Conservation (phyloP, 2,113 vertebrate species). For the Charina bottae region DNA sequence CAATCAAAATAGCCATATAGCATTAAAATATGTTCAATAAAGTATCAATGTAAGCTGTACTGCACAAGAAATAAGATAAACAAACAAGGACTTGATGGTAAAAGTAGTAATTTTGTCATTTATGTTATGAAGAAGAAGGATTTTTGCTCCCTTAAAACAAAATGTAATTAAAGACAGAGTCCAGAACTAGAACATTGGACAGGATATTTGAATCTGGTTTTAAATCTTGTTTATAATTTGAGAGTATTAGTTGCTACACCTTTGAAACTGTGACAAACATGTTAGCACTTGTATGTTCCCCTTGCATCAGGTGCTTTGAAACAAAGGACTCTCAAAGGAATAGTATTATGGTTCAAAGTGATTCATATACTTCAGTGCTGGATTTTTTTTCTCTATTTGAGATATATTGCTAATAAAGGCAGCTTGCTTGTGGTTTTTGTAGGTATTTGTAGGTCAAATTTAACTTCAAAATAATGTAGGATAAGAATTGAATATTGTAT, state of each 20-base stretch:
- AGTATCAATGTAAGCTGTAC: neutral
- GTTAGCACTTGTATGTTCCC: slow-evolving; percentile 53
- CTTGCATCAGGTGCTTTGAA: slow-evolving; percentile 57
- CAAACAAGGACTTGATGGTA: neutral
- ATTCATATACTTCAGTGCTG: slow-evolving; percentile 13
- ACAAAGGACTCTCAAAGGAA: slow-evolving; percentile 49
- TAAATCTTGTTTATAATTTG: slow-evolving; percentile 10
- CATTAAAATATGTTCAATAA: neutral
- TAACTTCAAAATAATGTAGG: neutral
- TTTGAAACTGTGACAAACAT: slow-evolving; percentile 37
- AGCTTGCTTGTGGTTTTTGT: neutral
- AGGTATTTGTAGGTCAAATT: neutral
- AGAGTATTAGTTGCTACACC: slow-evolving; percentile 41
- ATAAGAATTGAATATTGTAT: neutral
- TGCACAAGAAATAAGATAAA: neutral
- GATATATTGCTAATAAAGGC: slow-evolving; percentile 2
- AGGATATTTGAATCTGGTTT: neutral
- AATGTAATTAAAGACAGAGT: neutral
- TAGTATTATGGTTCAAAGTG: slow-evolving; percentile 21
- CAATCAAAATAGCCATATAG: neutral
- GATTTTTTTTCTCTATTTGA: neutral
- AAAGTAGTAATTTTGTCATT: neutral
- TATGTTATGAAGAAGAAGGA: neutral
- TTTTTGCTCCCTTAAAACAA: neutral
- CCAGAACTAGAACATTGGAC: neutral